Evolutionary conservation across 2,888 invertebrate species (phyloP), one percentile per base, ranked within the genome.

Genomic region (Cantharis nigra): DNA sequence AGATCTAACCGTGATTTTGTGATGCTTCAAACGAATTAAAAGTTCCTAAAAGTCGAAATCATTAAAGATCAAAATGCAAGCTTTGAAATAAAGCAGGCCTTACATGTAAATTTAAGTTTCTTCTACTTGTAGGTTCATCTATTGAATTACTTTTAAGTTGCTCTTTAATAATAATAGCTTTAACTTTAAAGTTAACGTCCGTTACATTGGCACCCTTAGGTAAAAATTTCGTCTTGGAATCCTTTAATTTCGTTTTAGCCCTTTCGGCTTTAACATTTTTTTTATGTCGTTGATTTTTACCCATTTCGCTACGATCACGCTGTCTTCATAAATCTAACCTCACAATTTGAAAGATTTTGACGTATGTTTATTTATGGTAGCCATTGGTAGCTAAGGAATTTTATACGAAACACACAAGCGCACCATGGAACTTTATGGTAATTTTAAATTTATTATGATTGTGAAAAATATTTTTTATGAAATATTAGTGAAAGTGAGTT

Each of bases 191-290:
- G 83, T 94, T 93, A 0, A 96, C 94, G 87, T 96, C 94, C 0
- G 98, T 98, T 4, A 96, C 93, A 91, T 98, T 98, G 72, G 94
- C 92, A 9, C 96, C 96, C 90, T 96, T 97, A 0, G 95, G 95
- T 72, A 98, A 88, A 85, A 93, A 92, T 87, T 94, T 92, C 77
- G 94, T 94, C 84, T 88, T 88, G 7, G 78, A 78, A 73, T 81
- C 80, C 89, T 97, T 98, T 33, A 98, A 88, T 87, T 98, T 97
- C 0, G 95, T 94, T 91, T 98, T 98, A 0, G 95, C 92, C 86
- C 96, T 97, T 87, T 98, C 97, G 0, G 94, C 63, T 20, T 64
- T 69, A 18, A 72, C 23, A 20, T 18, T 63, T 65, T 78, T 77
- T 62, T 76, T 77, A 85, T 95, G 94, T 23, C 91, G 88, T 72